Evolutionary conservation across 1,140 invertebrate genomes (phyloP).

Genomic region (Cydia pomonella): DNA sequence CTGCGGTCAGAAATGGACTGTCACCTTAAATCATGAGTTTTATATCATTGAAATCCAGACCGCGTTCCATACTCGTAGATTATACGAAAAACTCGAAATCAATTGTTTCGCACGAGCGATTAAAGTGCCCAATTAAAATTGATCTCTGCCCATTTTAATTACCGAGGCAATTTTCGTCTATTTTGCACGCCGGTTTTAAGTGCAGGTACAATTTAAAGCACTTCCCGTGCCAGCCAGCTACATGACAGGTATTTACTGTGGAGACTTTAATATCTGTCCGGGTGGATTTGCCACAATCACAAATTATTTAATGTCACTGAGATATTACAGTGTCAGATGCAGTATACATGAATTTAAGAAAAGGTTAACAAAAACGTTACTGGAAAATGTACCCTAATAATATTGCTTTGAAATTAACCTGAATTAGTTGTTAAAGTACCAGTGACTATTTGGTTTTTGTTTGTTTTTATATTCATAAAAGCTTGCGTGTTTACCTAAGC

Average conservation of each 20-base stretch:
- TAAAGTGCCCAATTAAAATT: conserved; percentile 30
- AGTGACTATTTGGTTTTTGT: no score
- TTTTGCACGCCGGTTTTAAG: conserved; percentile 19
- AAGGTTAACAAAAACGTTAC: no score
- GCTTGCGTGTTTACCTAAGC: no score
- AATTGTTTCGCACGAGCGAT: conserved; percentile 31
- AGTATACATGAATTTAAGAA: no score
- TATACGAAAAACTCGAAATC: conserved; percentile 25
- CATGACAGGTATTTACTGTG: neutral
- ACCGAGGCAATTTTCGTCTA: conserved; percentile 32
- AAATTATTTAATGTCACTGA: neutral
- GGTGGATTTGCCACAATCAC: neutral
- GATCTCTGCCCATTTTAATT: conserved; percentile 31
- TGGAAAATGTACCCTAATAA: no score
- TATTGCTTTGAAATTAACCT: no score
- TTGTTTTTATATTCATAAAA: no score
- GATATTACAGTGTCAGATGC: no score
- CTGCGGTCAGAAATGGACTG: no score
- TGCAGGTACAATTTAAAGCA: conserved; percentile 13
- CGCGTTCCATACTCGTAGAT: conserved; percentile 11
- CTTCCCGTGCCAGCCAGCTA: neutral
- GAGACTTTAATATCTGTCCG: neutral
- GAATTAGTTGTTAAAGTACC: no score
- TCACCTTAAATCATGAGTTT: neutral
- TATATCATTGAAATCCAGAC: neutral